Evolutionary conservation across 2,797 vertebrate genomes (phyloP).

Genomic region (Danio tinwini): DNA sequence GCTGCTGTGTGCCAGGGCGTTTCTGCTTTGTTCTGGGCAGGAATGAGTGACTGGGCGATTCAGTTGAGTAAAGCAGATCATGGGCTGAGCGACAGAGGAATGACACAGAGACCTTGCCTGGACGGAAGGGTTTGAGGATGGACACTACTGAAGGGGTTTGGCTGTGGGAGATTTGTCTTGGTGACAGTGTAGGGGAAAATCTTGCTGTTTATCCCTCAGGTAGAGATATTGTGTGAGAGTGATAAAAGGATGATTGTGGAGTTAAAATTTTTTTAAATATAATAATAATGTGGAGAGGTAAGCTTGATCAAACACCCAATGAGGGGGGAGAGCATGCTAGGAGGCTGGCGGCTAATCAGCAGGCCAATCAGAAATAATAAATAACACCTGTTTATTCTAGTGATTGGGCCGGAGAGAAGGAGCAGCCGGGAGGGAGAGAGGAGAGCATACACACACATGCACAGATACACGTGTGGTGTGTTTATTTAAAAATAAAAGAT

Average conservation of each 20-base stretch:
- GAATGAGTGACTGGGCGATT: not conserved
- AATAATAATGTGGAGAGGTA: too few relatives aligned
- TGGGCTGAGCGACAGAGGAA: not conserved
- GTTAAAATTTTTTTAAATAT: too few relatives aligned
- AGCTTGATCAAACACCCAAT: too few relatives aligned
- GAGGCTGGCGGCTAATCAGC: too few relatives aligned
- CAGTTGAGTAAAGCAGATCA: conserved; percentile 28
- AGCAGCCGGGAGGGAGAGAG: too few relatives aligned
- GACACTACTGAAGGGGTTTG: conserved; percentile 19
- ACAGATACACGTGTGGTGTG: too few relatives aligned
- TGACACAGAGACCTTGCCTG: conserved; percentile 56
- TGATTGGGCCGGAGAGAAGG: too few relatives aligned
- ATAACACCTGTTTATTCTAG: too few relatives aligned
- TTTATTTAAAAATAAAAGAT: too few relatives aligned
- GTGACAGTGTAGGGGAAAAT: conserved; percentile 27
- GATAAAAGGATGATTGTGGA: not conserved
- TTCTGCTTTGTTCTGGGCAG: not conserved
- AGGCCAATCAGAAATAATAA: too few relatives aligned
- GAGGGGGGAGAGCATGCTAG: too few relatives aligned
- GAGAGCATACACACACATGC: too few relatives aligned
- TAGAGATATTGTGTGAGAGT: not conserved
- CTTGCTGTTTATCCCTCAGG: conserved; percentile 24
- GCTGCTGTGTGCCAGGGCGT: conserved; percentile 16
- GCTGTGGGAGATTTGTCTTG: conserved; percentile 34
- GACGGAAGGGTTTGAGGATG: conserved; percentile 21